Evolutionary conservation across 2,113 vertebrate species (phyloP), one percentile per base, ranked within the genome.

Genomic region (Saimiri boliviensis): DNA sequence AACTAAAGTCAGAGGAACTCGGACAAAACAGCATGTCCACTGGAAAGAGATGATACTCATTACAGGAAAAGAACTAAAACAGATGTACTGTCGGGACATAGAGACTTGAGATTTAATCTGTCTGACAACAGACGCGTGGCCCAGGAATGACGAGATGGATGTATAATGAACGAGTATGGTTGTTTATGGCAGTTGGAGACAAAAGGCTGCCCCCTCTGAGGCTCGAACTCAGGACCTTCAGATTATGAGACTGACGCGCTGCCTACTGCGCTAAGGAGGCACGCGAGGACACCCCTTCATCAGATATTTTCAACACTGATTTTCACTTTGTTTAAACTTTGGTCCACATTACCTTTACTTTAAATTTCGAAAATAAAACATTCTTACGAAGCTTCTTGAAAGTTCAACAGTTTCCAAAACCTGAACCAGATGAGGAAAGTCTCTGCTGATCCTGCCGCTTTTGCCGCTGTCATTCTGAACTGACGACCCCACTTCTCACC

Each of bases 201-300:
- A 76, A 94, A 85, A 82, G 0, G 0, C 3, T 97, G 92, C 94
- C 92, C 40, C 70, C 94, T 89, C 95, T 83, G 90, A 97, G 86
- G 86, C 25, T 94, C 88, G 83, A 96, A 86, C 94, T 96, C 95
- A 96, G 95, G 90, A 96, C 94, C 79, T 91, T 96, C 95, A 95
- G 95, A 92, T 97, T 97, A 96, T 91, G 92, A 97, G 92, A 93
- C 96, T 93, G 94, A 97, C 58, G 58, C 3, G 3, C 95, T 97
- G 58, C 90, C 92, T 93, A 82, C 92, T 94, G 89, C 58, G 5
- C 94, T 91, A 94, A 96, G 96, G 91, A 97, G 90, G 92, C 89
- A 0, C 2, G 0, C 10, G 0, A 0, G 0, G 0, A 0, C 0
- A 0, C 0, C 0, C 0, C 0, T 0, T 14, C 1, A 0, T 5